phyloP scores from a whole-genome alignment of 1,140 invertebrate genomes.

The Mactra quadrangularis region DNA sequence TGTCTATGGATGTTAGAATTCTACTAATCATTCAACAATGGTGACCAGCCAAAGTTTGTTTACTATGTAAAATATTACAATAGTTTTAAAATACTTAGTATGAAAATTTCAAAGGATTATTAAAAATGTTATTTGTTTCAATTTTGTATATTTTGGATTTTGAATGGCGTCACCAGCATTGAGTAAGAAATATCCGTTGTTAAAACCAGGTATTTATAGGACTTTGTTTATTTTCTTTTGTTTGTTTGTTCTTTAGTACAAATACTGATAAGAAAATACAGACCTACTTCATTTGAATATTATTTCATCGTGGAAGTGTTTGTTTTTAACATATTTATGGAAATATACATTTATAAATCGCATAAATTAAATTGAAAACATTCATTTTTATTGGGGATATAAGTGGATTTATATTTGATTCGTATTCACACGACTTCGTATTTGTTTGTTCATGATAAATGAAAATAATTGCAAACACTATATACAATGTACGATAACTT shows the following conservation, averaged over 20 bases:
- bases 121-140: constrained; percentile 9
- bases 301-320: neutral
- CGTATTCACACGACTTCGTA: too few species aligned
- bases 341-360: too few species aligned
- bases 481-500: too few species aligned
- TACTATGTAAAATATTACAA: constrained; percentile 12
- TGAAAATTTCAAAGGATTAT: constrained; percentile 40
- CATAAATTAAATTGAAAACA: too few species aligned
- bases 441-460: too few species aligned
- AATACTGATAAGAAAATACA: neutral
- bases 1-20: too few species aligned
- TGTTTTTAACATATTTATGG: neutral
- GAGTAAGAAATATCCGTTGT: constrained; percentile 31
- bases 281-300: neutral
- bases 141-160: neutral
- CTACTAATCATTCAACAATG: neutral
- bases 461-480: too few species aligned
- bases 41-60: constrained; percentile 10
- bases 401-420: too few species aligned
- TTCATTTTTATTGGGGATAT: too few species aligned
- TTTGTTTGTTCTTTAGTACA: too few species aligned
- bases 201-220: constrained; percentile 20
- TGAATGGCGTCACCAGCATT: constrained; percentile 30
- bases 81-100: constrained; percentile 21
- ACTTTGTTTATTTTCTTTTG: neutral